Conservation (phyloP, 2,888 invertebrate genomes). For the Leptogaster cylindrica region DNA sequence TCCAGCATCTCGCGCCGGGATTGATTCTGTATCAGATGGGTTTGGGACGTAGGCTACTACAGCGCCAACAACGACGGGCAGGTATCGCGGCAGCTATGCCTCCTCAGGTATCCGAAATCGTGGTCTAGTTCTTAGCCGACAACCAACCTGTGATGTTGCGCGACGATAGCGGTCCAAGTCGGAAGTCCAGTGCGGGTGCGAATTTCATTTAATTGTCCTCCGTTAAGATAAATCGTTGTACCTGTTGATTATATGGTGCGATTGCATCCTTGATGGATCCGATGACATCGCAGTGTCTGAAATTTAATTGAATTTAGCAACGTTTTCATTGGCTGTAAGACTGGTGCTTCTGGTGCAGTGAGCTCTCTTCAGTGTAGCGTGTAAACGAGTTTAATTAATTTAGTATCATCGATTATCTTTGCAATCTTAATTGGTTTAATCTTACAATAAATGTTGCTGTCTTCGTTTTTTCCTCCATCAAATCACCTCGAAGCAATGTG, state of each 20-base stretch:
- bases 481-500: constrained; percentile 33
- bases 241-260: background rate
- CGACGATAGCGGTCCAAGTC: background rate
- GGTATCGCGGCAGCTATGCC: constrained; percentile 37
- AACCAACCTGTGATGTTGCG: constrained; percentile 39
- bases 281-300: background rate
- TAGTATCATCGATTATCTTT: constrained; percentile 10
- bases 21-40: constrained; percentile 35
- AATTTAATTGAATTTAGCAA: too few species aligned
- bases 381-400: constrained; percentile 32
- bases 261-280: background rate
- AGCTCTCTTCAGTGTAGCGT: constrained; percentile 6
- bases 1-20: constrained; percentile 20
- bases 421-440: constrained; percentile 33
- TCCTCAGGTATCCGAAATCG: constrained; percentile 39
- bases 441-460: constrained; percentile 13
- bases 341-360: background rate
- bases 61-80: constrained; percentile 35
- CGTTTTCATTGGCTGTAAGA: background rate
- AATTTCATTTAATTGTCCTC: background rate
- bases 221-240: constrained; percentile 16
- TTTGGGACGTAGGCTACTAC: constrained; percentile 22
- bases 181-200: constrained; percentile 25
- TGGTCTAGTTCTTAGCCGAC: constrained; percentile 40
- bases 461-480: too few species aligned